These are phyloP conservation scores for Polyploca ridens DNA, from an alignment of 2,888 invertebrate species.

Conservation along the genomic window DNA sequence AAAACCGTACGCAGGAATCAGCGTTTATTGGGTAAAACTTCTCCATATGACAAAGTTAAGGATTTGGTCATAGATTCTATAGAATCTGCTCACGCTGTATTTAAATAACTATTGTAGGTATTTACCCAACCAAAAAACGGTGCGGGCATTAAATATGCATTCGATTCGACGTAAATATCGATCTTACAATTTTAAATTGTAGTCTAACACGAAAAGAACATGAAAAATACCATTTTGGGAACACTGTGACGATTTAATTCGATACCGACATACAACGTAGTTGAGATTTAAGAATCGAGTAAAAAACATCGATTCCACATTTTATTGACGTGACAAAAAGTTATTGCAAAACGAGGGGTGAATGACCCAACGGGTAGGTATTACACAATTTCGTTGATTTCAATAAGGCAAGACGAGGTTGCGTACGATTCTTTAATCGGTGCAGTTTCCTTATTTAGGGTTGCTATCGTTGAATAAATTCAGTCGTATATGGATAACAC, in stretches of 20 bases:
- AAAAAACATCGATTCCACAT: constrained; percentile 15
- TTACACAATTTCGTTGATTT: constrained; percentile 11
- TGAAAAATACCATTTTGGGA: not conserved
- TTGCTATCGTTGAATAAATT: not conserved
- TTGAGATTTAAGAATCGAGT: not conserved
- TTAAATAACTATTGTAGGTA: too few relatives aligned
- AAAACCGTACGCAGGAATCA: too few relatives aligned
- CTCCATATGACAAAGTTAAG: too few relatives aligned
- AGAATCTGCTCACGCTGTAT: too few relatives aligned
- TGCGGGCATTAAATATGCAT: not conserved
- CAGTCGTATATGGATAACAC: not conserved
- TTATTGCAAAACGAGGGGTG: constrained; percentile 18
- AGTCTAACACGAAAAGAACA: not conserved
- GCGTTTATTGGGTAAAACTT: too few relatives aligned
- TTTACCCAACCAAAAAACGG: too few relatives aligned
- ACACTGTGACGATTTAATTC: not conserved
- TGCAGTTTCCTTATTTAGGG: not conserved
- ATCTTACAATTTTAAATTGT: not conserved
- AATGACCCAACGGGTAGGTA: constrained; percentile 19
- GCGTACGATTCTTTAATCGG: not conserved
- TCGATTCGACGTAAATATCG: not conserved
- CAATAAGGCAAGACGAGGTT: not conserved
- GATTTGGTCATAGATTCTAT: too few relatives aligned
- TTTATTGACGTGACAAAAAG: constrained; percentile 20
- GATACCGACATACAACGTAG: not conserved